These are phyloP conservation scores for Diaperis boleti DNA, from an alignment of 2,888 invertebrate species.

Conservation along the genomic window DNA sequence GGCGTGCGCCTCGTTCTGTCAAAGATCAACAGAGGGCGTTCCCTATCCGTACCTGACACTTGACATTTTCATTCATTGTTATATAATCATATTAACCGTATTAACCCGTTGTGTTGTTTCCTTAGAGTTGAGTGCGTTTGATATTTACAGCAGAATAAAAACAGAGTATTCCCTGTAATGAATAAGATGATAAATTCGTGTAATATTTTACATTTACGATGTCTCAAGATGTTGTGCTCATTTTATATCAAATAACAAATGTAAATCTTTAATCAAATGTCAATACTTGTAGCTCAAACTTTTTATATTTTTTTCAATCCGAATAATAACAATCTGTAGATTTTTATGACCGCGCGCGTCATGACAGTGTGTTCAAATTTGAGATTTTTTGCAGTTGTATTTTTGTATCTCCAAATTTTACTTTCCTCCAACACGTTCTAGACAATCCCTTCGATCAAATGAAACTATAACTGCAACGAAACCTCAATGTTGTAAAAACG, in stretches of 20 bases:
- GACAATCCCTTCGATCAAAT: conserved; percentile 51
- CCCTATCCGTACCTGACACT: conserved; percentile 64
- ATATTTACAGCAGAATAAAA: conserved; percentile 29
- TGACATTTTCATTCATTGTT: conserved; percentile 54
- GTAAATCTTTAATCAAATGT: conserved; percentile 63
- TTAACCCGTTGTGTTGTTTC: conserved; percentile 41
- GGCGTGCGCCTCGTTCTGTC: conserved; percentile 16
- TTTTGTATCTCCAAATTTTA: conserved; percentile 43
- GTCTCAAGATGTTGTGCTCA: conserved; percentile 61
- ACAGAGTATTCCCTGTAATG: conserved; percentile 41
- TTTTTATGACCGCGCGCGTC: conserved; percentile 58
- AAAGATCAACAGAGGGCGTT: conserved; percentile 52
- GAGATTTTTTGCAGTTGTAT: conserved; percentile 56
- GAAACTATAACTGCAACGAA: conserved; percentile 53
- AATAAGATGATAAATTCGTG: conserved; percentile 44
- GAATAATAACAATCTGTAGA: conserved; percentile 60
- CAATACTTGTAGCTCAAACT: conserved; percentile 66
- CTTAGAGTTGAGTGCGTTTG: conserved; percentile 40
- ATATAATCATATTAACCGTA: conserved; percentile 46
- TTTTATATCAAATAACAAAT: conserved; percentile 60
- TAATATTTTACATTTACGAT: conserved; percentile 55
- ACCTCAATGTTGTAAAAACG: conserved; percentile 45
- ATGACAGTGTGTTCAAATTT: conserved; percentile 59
- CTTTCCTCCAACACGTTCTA: conserved; percentile 46
- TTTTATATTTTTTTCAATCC: conserved; percentile 62